Evolutionary conservation across 2,113 vertebrate genomes (phyloP).

Genomic region (Rhinogobius similis): DNA sequence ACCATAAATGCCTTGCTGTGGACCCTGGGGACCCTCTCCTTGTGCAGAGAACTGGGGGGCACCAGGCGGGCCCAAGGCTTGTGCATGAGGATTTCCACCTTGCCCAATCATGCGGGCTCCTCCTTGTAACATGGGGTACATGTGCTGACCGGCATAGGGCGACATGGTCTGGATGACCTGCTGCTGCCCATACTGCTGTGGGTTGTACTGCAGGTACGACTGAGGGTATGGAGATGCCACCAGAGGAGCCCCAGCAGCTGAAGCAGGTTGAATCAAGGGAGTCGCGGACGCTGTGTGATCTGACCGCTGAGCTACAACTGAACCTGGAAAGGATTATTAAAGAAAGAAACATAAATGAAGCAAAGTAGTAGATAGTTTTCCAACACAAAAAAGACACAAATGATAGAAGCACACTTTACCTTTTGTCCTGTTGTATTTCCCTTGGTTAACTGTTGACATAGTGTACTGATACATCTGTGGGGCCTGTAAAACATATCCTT

Average conservation of each 20-base stretch:
- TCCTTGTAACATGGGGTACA: constrained; percentile 88
- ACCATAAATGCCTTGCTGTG: constrained; percentile 89
- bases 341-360: not conserved
- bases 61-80: constrained; percentile 84
- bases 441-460: constrained; percentile 85
- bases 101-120: constrained; percentile 87
- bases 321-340: constrained; percentile 65
- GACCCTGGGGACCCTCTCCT: constrained; percentile 83
- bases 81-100: constrained; percentile 84
- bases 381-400: not conserved
- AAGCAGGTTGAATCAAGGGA: constrained; percentile 85
- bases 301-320: constrained; percentile 80
- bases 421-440: constrained; percentile 87
- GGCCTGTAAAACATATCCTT: constrained; percentile 67
- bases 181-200: constrained; percentile 88
- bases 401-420: constrained; percentile 60
- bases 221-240: constrained; percentile 87
- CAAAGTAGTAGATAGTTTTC: not conserved
- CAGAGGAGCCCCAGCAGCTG: constrained; percentile 85
- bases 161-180: constrained; percentile 90
- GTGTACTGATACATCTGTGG: constrained; percentile 89
- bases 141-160: constrained; percentile 81
- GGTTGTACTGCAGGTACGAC: constrained; percentile 88
- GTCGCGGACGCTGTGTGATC: constrained; percentile 85
- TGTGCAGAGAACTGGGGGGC: constrained; percentile 85